Evolutionary conservation across 1,140 invertebrate species (phyloP).

Genomic region (Pachyrhynchus sulphureomaculatus): DNA sequence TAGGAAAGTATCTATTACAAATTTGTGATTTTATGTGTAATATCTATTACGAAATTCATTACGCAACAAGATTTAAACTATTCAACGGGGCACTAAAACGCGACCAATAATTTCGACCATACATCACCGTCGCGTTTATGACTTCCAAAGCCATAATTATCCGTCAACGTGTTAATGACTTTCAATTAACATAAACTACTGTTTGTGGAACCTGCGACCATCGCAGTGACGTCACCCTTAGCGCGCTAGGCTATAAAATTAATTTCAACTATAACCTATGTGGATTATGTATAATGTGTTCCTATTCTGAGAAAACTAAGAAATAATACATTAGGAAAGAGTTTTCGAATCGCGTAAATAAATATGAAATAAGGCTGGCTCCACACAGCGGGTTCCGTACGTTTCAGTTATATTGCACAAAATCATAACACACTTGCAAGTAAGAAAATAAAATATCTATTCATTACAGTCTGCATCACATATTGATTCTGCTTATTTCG

Average conservation of each 20-base stretch:
- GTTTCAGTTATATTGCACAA: too few relatives aligned
- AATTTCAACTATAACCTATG: slow-evolving; percentile 26
- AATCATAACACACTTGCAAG: too few relatives aligned
- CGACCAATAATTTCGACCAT: neutral
- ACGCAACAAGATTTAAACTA: too few relatives aligned
- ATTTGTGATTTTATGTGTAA: too few relatives aligned
- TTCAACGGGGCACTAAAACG: too few relatives aligned
- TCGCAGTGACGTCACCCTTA: slow-evolving; percentile 22
- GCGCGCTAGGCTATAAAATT: slow-evolving; percentile 18
- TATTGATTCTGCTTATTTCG: too few relatives aligned
- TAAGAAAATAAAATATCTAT: too few relatives aligned
- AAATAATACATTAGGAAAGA: slow-evolving; percentile 6
- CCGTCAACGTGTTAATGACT: slow-evolving; percentile 31
- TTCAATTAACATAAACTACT: slow-evolving; percentile 33
- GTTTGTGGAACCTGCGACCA: slow-evolving; percentile 31
- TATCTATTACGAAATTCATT: too few relatives aligned
- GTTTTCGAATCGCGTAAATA: slow-evolving; percentile 8
- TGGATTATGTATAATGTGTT: slow-evolving; percentile 19
- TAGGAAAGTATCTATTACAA: too few relatives aligned
- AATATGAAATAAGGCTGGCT: too few relatives aligned
- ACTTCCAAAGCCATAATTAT: slow-evolving; percentile 24
- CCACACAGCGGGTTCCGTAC: too few relatives aligned
- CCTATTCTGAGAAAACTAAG: slow-evolving; percentile 20
- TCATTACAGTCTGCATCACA: too few relatives aligned
- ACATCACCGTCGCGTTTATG: slow-evolving; percentile 16